phyloP scores from a whole-genome alignment of 2,888 invertebrate genomes.

The Leptarthrus brevirostris region DNA sequence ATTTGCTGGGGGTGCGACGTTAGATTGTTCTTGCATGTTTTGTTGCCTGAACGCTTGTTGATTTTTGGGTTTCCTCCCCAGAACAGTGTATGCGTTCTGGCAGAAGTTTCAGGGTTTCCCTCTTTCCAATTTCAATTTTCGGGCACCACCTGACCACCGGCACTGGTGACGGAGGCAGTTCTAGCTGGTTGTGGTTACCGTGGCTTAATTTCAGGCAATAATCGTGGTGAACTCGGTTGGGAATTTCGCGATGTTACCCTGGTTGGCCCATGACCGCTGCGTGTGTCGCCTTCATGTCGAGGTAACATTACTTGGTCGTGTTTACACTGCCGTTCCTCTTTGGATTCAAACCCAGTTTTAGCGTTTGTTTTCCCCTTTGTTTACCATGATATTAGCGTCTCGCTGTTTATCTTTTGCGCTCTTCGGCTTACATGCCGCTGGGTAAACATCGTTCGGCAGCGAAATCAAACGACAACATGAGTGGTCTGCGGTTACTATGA shows the following conservation, averaged over 20 bases:
- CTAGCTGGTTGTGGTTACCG: slow-evolving; percentile 5
- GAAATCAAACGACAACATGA: slow-evolving; percentile 27
- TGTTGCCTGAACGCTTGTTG: slow-evolving; percentile 37
- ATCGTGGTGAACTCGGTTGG: slow-evolving; percentile 46
- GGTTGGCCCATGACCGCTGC: slow-evolving; percentile 33
- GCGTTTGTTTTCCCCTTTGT: background rate
- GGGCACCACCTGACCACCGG: background rate
- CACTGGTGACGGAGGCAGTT: background rate
- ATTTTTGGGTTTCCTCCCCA: slow-evolving; percentile 24
- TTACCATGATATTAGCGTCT: slow-evolving; percentile 19
- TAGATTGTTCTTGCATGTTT: slow-evolving; percentile 38
- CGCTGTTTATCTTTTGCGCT: slow-evolving; percentile 17
- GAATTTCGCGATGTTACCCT: slow-evolving; percentile 29
- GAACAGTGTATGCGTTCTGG: background rate
- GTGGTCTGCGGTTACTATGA: slow-evolving; percentile 21
- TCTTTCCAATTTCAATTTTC: background rate
- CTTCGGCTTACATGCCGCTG: slow-evolving; percentile 20
- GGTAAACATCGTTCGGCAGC: slow-evolving; percentile 11
- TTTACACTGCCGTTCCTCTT: slow-evolving; percentile 2
- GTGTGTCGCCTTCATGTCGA: slow-evolving; percentile 22
- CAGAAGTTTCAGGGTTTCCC: background rate
- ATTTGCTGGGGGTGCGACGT: slow-evolving; percentile 17
- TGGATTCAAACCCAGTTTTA: background rate
- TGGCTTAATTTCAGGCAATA: slow-evolving; percentile 41
- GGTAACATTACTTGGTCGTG: background rate